phyloP scores from a whole-genome alignment of 2,797 vertebrate species.

The Selene dorsalis region DNA sequence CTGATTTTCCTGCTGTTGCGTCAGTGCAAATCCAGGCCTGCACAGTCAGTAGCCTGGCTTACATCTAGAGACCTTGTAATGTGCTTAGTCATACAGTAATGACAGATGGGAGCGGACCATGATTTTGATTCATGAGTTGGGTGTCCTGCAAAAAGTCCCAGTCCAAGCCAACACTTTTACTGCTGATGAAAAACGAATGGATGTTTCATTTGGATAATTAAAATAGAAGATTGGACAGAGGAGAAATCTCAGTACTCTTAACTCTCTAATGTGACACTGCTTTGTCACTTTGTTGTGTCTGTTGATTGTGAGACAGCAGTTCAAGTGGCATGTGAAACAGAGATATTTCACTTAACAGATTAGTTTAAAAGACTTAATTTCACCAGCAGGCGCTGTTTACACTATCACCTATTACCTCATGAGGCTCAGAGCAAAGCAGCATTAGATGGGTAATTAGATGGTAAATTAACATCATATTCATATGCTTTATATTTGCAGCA shows the following conservation, averaged over 20 bases:
- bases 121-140: constrained; percentile 24
- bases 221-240: neutral
- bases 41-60: neutral
- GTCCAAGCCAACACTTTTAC: neutral
- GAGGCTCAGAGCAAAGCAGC: neutral
- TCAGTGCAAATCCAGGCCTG: neutral
- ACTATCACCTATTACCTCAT: neutral
- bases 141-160: neutral
- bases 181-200: neutral
- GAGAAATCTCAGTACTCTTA: no score
- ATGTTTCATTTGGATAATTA: neutral
- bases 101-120: neutral
- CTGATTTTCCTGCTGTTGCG: neutral
- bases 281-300: no score
- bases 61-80: neutral
- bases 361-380: neutral
- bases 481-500: neutral
- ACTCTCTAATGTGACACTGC: no score
- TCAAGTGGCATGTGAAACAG: neutral
- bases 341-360: constrained; percentile 10
- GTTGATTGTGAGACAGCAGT: neutral
- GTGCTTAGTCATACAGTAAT: neutral
- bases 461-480: neutral
- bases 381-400: neutral
- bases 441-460: constrained; percentile 1